phyloP scores from a whole-genome alignment of 2,113 vertebrate species.

The Rhinoptilus africanus region DNA sequence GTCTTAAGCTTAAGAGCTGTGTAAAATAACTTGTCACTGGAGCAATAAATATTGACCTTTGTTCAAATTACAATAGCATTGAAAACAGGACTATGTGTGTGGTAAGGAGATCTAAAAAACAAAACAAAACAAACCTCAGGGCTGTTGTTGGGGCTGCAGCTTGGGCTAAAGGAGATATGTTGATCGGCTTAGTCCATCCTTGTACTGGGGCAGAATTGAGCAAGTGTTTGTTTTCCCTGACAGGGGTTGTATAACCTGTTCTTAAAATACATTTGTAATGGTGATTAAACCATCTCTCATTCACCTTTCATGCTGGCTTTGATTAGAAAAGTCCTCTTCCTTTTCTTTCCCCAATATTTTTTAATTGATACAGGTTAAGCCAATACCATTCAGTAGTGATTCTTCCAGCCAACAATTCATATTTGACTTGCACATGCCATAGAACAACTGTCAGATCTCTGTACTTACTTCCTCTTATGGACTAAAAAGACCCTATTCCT shows the following conservation, averaged over 20 bases:
- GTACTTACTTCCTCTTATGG: not conserved
- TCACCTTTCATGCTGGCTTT: not conserved
- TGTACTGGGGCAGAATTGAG: not conserved
- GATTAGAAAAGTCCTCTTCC: not conserved
- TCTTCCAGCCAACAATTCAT: not conserved
- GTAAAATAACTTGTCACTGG: not conserved
- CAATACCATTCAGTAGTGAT: not conserved
- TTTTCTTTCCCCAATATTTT: not conserved
- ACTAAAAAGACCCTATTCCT: not conserved
- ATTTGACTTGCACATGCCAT: not conserved
- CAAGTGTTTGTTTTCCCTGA: not conserved
- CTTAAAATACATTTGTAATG: not conserved
- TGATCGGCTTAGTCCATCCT: not conserved
- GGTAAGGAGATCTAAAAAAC: not conserved
- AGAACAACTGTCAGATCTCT: not conserved
- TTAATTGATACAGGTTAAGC: not conserved
- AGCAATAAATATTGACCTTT: conserved; percentile 12
- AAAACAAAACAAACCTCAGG: not conserved
- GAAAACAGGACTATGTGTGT: not conserved
- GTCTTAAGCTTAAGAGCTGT: not conserved
- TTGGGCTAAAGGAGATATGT: not conserved
- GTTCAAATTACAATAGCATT: not conserved
- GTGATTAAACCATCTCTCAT: not conserved
- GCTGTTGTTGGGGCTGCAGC: not conserved
- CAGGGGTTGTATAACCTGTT: not conserved